Evolutionary conservation across 2,888 invertebrate species (phyloP), one percentile per base, ranked within the genome.

Genomic region (Drosophila mercatorum): DNA sequence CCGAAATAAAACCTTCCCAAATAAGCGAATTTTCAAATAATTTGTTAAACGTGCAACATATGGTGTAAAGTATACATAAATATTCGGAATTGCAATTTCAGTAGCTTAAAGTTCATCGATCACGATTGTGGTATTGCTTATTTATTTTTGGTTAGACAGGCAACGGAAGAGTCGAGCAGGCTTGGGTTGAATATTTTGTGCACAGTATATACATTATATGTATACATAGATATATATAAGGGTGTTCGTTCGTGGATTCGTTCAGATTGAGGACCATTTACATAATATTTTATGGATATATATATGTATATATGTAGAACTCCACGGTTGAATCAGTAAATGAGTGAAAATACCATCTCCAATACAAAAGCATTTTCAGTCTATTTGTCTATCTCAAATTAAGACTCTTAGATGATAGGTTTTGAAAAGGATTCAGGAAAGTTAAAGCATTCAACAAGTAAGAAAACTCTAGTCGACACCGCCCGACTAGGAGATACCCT

Each of bases 31-130:
- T 11, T 58, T 44, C n/a, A 11, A 44, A 36, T 11, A 43, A 34
- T 36, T 34, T 44, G 34, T 3, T n/a, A 44, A 28, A 12, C 46
- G 58, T 58, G 58, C 58, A 46, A 34, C 34, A 51, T 51, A 49
- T 49, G 10, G 11, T 49, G n/a, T 34, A 34, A 2, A n/a, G 28
- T 34, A 51, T 12, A 14, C 36, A 46, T 46, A n/a, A 26, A 12
- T 17, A 55, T 41, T 41, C 11, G 11, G 11, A 55, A 22, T 36
- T 46, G 34, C 31, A 47, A 28, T 47, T 47, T 47, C 3, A 26
- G 6, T 22, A 17, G 11, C 55, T 38, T 22, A 17, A 5, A 44
- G 5, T 1, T n/a, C 1, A 41, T 31, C n/a, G 55, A 41, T 28
- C 40, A 41, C 28, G 17, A 56, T 17, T 17, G 31, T 56, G 31